Evolutionary conservation across 1,140 invertebrate species (phyloP), one percentile per base, ranked within the genome.

Genomic region (Phthorimaea operculella): DNA sequence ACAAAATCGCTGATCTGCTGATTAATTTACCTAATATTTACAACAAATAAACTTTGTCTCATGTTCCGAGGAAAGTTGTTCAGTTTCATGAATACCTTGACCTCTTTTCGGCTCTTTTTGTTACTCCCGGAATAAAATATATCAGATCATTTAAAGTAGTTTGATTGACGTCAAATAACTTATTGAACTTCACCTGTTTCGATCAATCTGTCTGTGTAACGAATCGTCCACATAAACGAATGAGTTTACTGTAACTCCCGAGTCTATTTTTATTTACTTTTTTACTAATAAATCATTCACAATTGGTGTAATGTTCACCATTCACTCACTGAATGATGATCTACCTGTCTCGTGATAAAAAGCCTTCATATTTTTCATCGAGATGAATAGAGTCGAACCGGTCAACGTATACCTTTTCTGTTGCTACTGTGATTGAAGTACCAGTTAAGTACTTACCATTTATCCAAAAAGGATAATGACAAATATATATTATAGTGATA

Each of bases 251-350:
- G 14, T 14, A 17, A 16, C 12, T 15, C 16, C 44, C 44, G 15
- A 16, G n/a, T 16, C 1, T 4, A 12, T 39, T n/a, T 15, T 9
- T n/a, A n/a, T n/a, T n/a, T n/a, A n/a, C n/a, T n/a, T n/a, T 47
- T 47, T 17, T 8, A 16, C 8, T 17, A n/a, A 47, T 47, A 47
- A 47, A 47, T 47, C 44, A 47, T 47, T 47, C 44, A 16, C 44
- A 47, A 47, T 47, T 47, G 44, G 44, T 14, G 14, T 47, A 17
- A 17, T 9, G 11, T 47, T 9, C 15, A n/a, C n/a, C n/a, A 47
- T 16, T 47, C 16, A 47, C 44, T 15, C 4, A 16, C 16, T 47
- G 44, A 15, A 11, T 14, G 44, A 47, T 47, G 12, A 15, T 47
- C 36, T 47, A 9, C 44, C 21, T 47, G 44, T 11, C 44, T 3